These are phyloP conservation scores for Aphodius granarius DNA, from an alignment of 2,888 invertebrate genomes.

Conservation along the genomic window DNA sequence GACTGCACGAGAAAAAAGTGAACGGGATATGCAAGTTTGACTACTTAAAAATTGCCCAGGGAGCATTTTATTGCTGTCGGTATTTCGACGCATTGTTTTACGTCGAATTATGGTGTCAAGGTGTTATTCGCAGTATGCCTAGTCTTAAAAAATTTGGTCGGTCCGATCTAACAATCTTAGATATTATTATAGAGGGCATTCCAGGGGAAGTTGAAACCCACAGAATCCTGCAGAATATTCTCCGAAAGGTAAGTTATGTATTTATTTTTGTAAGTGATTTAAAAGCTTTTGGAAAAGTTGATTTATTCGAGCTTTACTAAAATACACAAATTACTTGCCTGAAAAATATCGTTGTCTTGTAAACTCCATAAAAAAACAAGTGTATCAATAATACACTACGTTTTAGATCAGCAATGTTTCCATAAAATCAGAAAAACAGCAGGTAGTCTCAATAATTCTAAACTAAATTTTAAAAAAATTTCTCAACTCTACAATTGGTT, in stretches of 20 bases:
- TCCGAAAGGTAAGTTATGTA: constrained; percentile 64
- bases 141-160: background rate
- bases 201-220: constrained; percentile 54
- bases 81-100: constrained; percentile 76
- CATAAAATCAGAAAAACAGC: no score
- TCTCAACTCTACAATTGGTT: no score
- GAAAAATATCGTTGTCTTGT: no score
- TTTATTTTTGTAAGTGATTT: no score
- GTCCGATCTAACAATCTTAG: constrained; percentile 40
- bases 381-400: no score
- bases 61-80: constrained; percentile 73
- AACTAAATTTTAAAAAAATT: no score
- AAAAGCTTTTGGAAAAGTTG: no score
- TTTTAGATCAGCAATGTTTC: no score
- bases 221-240: constrained; percentile 60
- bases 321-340: no score
- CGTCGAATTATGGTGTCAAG: constrained; percentile 66
- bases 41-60: constrained; percentile 74
- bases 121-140: constrained; percentile 33
- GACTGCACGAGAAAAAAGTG: constrained; percentile 53
- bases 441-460: no score
- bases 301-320: no score
- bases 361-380: no score
- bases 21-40: constrained; percentile 60
- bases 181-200: constrained; percentile 53